Percentiles rank a stretch among this genome's conserved stretches.
phyloP scores from a whole-genome alignment of 2,888 invertebrate genomes.

The Lepidochitona cinerea region DNA sequence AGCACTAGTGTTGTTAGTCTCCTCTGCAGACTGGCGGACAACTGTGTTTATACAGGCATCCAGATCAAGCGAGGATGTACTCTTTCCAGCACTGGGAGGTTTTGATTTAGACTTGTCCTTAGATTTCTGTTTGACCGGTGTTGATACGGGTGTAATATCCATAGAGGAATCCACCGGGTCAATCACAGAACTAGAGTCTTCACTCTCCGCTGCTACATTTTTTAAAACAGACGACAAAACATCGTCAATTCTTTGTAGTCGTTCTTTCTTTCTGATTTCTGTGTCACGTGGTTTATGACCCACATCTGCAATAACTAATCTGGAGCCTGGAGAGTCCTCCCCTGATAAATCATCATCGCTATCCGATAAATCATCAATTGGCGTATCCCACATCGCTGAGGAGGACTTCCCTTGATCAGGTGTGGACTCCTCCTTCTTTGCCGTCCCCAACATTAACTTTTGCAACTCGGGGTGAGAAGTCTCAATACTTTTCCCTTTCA shows the following conservation, averaged over 20 bases:
- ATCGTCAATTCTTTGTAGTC: constrained; percentile 31
- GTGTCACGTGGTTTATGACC: constrained; percentile 25
- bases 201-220: constrained; percentile 10
- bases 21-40: constrained; percentile 25
- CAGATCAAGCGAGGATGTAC: neutral
- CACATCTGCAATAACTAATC: constrained; percentile 30
- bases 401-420: too few relatives aligned
- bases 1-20: neutral
- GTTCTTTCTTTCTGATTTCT: constrained; percentile 21
- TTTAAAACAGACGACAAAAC: constrained; percentile 27
- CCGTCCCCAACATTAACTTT: neutral
- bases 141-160: neutral
- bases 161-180: neutral
- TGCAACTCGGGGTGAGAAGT: neutral
- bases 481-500: neutral
- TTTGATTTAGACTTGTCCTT: constrained; percentile 22
- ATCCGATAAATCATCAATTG: neutral
- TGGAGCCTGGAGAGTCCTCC: constrained; percentile 6
- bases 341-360: neutral
- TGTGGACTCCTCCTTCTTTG: constrained; percentile 9
- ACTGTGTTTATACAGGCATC: constrained; percentile 15
- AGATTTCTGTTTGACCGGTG: neutral
- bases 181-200: neutral
- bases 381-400: neutral
- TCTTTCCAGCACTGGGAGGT: constrained; percentile 10